Base-by-base conservation (phyloP, 1,140 invertebrate species). In the Halictus rubicundus region DNA sequence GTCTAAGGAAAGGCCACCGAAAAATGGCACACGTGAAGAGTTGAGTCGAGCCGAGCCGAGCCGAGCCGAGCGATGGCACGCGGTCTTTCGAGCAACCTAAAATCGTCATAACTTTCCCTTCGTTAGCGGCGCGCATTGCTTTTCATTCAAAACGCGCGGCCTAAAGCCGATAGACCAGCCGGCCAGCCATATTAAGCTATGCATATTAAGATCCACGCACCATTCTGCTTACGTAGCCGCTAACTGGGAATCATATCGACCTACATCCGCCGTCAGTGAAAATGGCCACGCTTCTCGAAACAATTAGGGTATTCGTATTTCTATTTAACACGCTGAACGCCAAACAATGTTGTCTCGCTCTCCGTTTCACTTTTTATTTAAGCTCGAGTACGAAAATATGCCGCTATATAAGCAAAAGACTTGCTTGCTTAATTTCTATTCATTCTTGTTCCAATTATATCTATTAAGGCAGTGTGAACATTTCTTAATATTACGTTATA, bases 51-150 rank as follows among this genome's bases (percentile, higher is more conserved):
- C 5, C 32, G 32, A 32, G 27, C 4, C 42, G 12, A 2, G 37
- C 39, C 27, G 12, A 0, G 37, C 39, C 42, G 60, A 21, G 16
- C 21, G 21, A 6, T n/a, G 6, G 32, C 4, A 39, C 19, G 23
- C 7, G 19, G 52, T 39, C 32, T 52, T 21, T 14, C 57, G 23
- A 39, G 25, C 49, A 59, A 54, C 46, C 52, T 32, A 60, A 71
- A 80, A 76, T 57, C 72, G 82, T 84, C 83, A 80, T 85, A 84
- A 86, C 84, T 86, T 86, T 86, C 84, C 82, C 82, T 75, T 71
- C 77, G 71, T 32, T 61, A 68, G 42, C 49, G 21, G 19, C 70
- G 57, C 37, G 39, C 14, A 27, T 59, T 49, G 61, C 68, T 86
- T 60, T 60, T 86, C 72, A 86, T 86, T 86, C 80, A 60, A 68